phyloP scores from a whole-genome alignment of 2,113 vertebrate species.

The Arvicanthis niloticus region DNA sequence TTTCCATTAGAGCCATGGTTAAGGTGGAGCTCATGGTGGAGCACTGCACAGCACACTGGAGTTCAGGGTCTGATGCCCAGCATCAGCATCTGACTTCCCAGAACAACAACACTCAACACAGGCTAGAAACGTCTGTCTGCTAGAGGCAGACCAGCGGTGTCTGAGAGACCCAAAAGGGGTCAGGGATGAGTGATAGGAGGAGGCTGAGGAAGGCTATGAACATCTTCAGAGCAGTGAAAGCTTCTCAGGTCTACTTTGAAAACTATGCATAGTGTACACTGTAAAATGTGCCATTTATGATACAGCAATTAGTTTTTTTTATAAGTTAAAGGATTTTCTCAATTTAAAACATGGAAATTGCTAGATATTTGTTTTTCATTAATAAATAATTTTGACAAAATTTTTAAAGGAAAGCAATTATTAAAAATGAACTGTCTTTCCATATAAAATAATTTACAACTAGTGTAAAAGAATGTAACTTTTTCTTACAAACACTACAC shows the following conservation, averaged over 20 bases:
- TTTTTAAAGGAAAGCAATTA: conserved; percentile 55
- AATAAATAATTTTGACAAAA: conserved; percentile 54
- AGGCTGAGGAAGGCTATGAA: background rate
- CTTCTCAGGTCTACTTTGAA: background rate
- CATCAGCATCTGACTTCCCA: background rate
- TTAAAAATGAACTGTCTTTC: conserved; percentile 33
- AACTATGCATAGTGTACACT: background rate
- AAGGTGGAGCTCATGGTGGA: background rate
- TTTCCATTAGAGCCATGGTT: background rate
- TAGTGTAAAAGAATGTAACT: conserved; percentile 14
- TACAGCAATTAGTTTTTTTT: conserved; percentile 16
- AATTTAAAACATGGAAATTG: conserved; percentile 44
- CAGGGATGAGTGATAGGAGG: background rate
- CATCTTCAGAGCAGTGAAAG: background rate
- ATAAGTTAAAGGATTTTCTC: conserved; percentile 1
- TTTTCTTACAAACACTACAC: conserved; percentile 60
- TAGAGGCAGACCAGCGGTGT: background rate
- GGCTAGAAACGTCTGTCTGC: background rate
- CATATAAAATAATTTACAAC: conserved; percentile 44
- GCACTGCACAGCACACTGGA: background rate
- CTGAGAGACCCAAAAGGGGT: background rate
- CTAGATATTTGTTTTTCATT: conserved; percentile 22
- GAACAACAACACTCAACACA: background rate
- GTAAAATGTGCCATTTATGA: background rate
- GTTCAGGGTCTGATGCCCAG: too few species aligned